Base-by-base conservation (phyloP, 2,113 vertebrate genomes). In the Edolisoma coerulescens region DNA sequence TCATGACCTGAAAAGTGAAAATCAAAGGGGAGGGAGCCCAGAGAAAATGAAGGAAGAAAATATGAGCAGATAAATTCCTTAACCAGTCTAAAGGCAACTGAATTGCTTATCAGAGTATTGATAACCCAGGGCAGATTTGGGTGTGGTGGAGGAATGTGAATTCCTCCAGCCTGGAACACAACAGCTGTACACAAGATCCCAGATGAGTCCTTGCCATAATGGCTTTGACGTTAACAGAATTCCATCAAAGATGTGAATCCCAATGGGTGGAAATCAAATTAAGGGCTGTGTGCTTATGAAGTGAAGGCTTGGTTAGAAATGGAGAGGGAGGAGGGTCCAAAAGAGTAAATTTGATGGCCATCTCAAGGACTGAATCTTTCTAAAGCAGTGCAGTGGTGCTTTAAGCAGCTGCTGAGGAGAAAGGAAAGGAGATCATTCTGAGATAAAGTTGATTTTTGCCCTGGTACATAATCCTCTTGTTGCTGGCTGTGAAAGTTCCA, bases 21-120 rank as follows among this genome's bases (percentile, higher is more conserved):
- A 69, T 64, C 33, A 78, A 71, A 79, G 53, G 27, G 17, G n/a
- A 71, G n/a, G 21, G 45, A 73, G 16, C 33, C 57, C 27, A 73
- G 18, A 10, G 32, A 86, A 89, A 88, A 90, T 12, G 16, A 33
- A 95, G 22, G 26, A 90, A 82, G 42, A 89, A 92, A 74, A 35
- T 23, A 80, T 24, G 20, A 84, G 30, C 42, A 49, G 49, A 87
- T 57, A 88, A 89, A 78, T 93, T 83, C 33, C 60, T 30, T 89
- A 57, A 67, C 21, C 24, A 35, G 37, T 67, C 73, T 77, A 54
- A 93, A 70, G 42, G 27, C 5, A 83, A 26, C 10, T 74, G 68
- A 60, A 11, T 67, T 80, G 24, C 71, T 96, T 95, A 89, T 88
- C 68, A 78, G 47, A 81, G 18, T 90, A 93, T 92, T 94, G 93